phyloP scores from a whole-genome alignment of 1,140 invertebrate species.

The Mizuhopecten yessoensis region DNA sequence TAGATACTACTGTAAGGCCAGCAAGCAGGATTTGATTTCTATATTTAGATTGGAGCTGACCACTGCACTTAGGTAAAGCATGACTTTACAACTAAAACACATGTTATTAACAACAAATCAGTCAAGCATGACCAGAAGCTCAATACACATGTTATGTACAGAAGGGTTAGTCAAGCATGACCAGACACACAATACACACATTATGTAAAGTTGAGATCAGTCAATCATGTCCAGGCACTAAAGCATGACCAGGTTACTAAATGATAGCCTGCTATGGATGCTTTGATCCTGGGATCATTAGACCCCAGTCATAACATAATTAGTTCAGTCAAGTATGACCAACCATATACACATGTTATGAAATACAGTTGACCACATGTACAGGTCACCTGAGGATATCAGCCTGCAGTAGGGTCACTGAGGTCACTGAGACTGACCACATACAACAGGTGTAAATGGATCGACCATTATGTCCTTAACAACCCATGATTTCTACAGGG shows the following conservation, averaged over 20 bases:
- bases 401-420: neutral
- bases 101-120: neutral
- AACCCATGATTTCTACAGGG: neutral
- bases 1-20: too few relatives aligned
- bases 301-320: too few relatives aligned
- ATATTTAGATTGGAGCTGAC: too few relatives aligned
- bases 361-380: neutral
- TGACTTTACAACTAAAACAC: neutral
- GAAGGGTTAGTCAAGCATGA: neutral
- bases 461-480: neutral
- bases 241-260: too few relatives aligned
- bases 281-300: too few relatives aligned
- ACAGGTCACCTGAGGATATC: neutral
- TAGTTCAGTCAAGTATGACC: neutral
- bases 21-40: too few relatives aligned
- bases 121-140: neutral
- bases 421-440: neutral
- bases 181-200: neutral
- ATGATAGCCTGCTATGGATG: too few relatives aligned
- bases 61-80: neutral
- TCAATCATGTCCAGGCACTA: too few relatives aligned
- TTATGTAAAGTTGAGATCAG: neutral
- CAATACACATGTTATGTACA: neutral
- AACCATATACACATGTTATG: neutral
- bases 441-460: neutral